Evolutionary conservation across 2,797 vertebrate species (phyloP), one percentile per base, ranked within the genome.

Genomic region (Echeneis naucrates): DNA sequence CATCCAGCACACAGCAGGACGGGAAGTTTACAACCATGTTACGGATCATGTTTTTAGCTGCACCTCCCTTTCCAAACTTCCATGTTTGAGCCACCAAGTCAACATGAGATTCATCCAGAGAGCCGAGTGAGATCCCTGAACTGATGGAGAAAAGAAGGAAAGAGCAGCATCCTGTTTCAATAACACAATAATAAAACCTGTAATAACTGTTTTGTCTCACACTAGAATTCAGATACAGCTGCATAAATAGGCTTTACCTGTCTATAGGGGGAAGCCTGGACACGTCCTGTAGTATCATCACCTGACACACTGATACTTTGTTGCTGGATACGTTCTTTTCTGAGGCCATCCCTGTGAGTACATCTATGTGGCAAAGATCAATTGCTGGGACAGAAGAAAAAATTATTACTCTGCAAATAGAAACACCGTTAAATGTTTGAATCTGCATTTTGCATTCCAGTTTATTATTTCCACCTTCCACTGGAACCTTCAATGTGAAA

Each of bases 11-110:
- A 16, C 89, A 91, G 63, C 72, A 88, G 42, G 87, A 86, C 0
- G 88, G 91, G 60, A 86, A 91, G 70, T 89, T 74, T 19, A 23
- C 37, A 16, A 91, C 73, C 77, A 91, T 75, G 51, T 81, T 83
- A 23, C 14, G 50, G 45, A 93, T 87, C 68, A 73, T 73, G 17
- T 37, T 17, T 7, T 17, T n/a, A 10, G 83, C 17, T 2, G 54
- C 62, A 9, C 78, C 48, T 0, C 3, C 47, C 3, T 76, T 40
- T 27, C 77, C 88, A 73, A 89, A 93, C 87, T 89, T 92, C 89
- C 89, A 92, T 0, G 53, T 87, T 37, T 79, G 80, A 73, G 68
- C 91, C 47, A 93, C 81, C 58, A 90, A 27, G 26, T 44, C 61
- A 1, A 58, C 5, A 44, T 93, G 91, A 0, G 91, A 90, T 32